phyloP scores from a whole-genome alignment of 2,888 invertebrate species.

The Drosophila acutilabella region DNA sequence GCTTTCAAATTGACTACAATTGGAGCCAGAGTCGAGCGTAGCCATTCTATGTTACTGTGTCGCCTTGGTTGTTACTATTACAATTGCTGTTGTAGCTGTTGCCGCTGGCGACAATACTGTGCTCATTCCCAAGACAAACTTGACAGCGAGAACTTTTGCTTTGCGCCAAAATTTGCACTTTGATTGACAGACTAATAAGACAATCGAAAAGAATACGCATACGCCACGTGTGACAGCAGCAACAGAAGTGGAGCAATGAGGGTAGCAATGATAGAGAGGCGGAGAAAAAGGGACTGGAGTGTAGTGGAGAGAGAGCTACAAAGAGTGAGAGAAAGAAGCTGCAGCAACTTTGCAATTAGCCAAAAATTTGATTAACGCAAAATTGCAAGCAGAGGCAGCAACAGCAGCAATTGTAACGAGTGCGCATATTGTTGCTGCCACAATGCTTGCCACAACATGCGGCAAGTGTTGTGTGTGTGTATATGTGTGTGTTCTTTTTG shows the following conservation, averaged over 20 bases:
- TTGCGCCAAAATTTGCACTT: conserved; percentile 66
- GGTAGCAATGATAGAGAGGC: no score
- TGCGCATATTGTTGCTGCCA: neutral
- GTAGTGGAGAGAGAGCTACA: neutral
- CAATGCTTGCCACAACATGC: conserved; percentile 49
- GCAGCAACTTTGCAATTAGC: conserved; percentile 56
- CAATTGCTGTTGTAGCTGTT: conserved; percentile 33
- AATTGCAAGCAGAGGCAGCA: neutral
- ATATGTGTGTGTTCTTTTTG: conserved; percentile 14
- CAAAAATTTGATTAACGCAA: conserved; percentile 53
- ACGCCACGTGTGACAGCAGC: conserved; percentile 38
- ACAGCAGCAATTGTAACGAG: no score
- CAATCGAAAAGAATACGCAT: conserved; percentile 30
- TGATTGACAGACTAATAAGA: conserved; percentile 43
- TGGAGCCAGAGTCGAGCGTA: conserved; percentile 49
- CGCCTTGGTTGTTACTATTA: conserved; percentile 53
- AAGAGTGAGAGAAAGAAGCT: neutral
- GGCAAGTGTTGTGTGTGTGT: conserved; percentile 31
- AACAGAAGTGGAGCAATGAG: no score
- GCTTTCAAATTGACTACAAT: conserved; percentile 81
- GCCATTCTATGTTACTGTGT: conserved; percentile 68
- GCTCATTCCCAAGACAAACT: conserved; percentile 69
- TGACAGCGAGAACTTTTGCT: conserved; percentile 55
- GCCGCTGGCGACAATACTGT: conserved; percentile 60
- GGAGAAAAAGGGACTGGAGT: no score